Evolutionary conservation across 2,797 vertebrate species (phyloP), one percentile per base, ranked within the genome.

Genomic region (Sebastes oblongus): DNA sequence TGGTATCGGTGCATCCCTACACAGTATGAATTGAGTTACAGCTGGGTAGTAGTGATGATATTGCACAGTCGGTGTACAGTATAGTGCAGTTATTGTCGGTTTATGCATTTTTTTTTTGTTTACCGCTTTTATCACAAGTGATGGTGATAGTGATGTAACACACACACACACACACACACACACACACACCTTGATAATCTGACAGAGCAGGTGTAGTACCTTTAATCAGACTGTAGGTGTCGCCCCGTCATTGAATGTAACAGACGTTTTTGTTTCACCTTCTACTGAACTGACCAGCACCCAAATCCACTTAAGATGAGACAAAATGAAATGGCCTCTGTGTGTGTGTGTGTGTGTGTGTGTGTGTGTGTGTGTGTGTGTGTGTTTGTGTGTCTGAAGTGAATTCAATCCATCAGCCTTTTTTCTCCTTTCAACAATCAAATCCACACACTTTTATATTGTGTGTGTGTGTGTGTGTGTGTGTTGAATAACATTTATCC

Each of bases 291-390:
- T 83, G 85, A 89, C 70, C 68, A 69, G 22, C 65, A 68, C 66
- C 18, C 61, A 81, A 75, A 86, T 83, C 72, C 80, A 82, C 60
- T 87, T 81, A 83, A 80, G 50, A 59, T 80, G 73, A 61, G 64
- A 77, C 82, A 6, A 82, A 83, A 80, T 91, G 64, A 86, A 88
- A 85, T 79, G 56, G 34, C 55, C 10, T 29, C 4, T 66, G 14
- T 25, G 18, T 75, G 30, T 52, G 24, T 70, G 46, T 72, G 68
- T 46, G 36, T 54, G 60, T 58, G 66, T 34, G 11, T 36, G 11
- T 71, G 52, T 61, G 66, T 71, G n/a, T 34, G 27, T 78, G 80
- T 56, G 27, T 29, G 30, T 75, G 52, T 30, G 54, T 20, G 56
- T 34, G 30, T 54, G 24, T 62, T 5, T 18, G 52, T 78, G 36